Conservation (phyloP, 2,888 invertebrate species). For the Ganaspis brasiliensis region DNA sequence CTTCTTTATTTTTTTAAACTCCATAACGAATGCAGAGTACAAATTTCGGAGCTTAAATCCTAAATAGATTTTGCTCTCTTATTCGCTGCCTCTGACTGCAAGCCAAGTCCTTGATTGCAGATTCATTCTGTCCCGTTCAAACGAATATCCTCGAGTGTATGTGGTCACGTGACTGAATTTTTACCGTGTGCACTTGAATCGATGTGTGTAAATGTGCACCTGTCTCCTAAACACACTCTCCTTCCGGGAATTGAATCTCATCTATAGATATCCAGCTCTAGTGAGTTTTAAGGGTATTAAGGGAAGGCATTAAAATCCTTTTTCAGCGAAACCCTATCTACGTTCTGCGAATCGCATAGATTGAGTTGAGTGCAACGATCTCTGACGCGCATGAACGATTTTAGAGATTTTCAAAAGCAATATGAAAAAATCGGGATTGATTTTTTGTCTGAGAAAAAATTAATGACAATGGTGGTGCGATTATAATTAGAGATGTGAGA, state of each 20-base stretch:
- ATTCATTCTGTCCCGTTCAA: slow-evolving; percentile 55
- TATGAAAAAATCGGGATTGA: neutral
- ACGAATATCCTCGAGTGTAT: slow-evolving; percentile 48
- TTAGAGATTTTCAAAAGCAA: no score
- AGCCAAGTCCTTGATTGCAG: slow-evolving; percentile 58
- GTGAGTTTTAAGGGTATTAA: slow-evolving; percentile 66
- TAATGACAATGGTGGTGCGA: neutral
- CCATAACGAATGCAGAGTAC: slow-evolving; percentile 32
- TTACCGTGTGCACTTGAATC: neutral
- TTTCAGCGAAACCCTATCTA: slow-evolving; percentile 40
- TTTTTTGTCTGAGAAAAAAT: neutral
- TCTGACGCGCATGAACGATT: neutral
- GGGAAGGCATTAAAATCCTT: slow-evolving; percentile 69
- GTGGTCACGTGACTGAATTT: slow-evolving; percentile 15
- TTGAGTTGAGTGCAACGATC: neutral
- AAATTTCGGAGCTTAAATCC: slow-evolving; percentile 48
- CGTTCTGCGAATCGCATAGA: neutral
- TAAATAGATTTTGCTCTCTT: slow-evolving; percentile 49
- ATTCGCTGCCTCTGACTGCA: slow-evolving; percentile 47
- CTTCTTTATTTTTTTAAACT: slow-evolving; percentile 24
- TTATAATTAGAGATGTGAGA: no score
- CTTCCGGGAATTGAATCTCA: slow-evolving; percentile 65
- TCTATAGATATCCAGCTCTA: slow-evolving; percentile 56
- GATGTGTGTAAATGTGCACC: slow-evolving; percentile 22
- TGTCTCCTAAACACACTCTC: slow-evolving; percentile 37